Base-by-base conservation (phyloP, 2,888 invertebrate genomes). In the Ommatoiulus sabulosus region DNA sequence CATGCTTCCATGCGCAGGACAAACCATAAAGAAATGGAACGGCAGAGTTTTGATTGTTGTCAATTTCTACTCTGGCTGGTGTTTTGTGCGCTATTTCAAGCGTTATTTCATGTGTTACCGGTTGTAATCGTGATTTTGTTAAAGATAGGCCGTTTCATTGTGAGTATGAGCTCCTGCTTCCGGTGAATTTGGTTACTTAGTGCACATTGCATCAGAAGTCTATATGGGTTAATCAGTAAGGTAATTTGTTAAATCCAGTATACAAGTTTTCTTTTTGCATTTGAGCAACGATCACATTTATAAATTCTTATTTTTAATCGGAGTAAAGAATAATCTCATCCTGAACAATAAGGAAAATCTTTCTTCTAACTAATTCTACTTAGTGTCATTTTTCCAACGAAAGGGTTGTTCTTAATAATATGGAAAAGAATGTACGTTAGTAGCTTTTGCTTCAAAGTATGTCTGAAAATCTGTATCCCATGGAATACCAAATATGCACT, bases 91-190 rank as follows among this genome's bases (percentile, higher is more conserved):
- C 80, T 80, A 80, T 80, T 80, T 80, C 35, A 80, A 35, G 80
- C 80, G 80, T 80, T 35, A 80, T 80, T 80, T 35, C 24, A 80
- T 80, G 80, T 57, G 57, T 57, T n/a, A 57, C n/a, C 4, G 6
- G 57, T 80, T 35, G 80, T 80, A 80, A 80, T 35, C 80, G 15
- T 80, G 80, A 35, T 80, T 72, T 80, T 80, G 80, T 80, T 80
- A 20, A 15, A 35, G 24, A 12, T 35, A 35, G 80, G 80, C 80
- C 80, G 35, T 80, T 80, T 43, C 24, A 12, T 24, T 35, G 24
- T 80, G 80, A 80, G 35, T 35, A 12, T 15, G 35, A 80, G 8
- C 12, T 80, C 35, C 80, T 80, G 80, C 35, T 43, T 80, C 80
- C 80, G 15, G 35, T 24, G 24, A 12, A 15, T 24, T n/a, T 24